Evolutionary conservation across 1,140 invertebrate genomes (phyloP), one percentile per base, ranked within the genome.

Genomic region (Wasmannia auropunctata): DNA sequence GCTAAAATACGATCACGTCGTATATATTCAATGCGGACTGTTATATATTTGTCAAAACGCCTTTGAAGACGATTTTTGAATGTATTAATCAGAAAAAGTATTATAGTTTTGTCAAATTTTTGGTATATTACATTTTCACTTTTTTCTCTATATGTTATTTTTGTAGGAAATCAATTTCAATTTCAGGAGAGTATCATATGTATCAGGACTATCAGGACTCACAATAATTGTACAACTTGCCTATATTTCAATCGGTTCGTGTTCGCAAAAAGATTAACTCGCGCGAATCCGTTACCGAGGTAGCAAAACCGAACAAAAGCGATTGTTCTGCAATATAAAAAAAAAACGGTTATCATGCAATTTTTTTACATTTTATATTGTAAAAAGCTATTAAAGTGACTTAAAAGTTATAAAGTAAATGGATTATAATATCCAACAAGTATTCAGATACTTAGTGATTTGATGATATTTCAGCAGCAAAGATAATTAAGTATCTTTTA

Each of bases 1-100:
- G 51, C 25, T 70, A 56, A 40, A 70, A 70, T 28, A 56, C 25
- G 25, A 54, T 81, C 65, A 31, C n/a, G 2, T n/a, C 22, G 77
- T n/a, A 28, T 46, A n/a, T 40, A 56, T 81, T 69, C 56, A 67
- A 14, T 31, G 11, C 16, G 16, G 19, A n/a, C 19, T 14, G 62
- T 11, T 28, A 28, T 46, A 62, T 46, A 69, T 54, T 37, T 37
- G 46, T n/a, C 49, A 22, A 67, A 37, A 51, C n/a, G n/a, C 28
- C 28, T 51, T 46, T 49, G 10, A 67, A 49, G 22, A 43, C 19
- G n/a, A 43, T 22, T 11, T 70, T 56, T 14, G 0, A 25, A 63
- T 25, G 19, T 34, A 19, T 25, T 19, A 65, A 81, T 56, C 34
- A 8, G 16, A 43, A n/a, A 34, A 40, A 56, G 67, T n/a, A n/a